Conservation (phyloP, 2,113 vertebrate species). For the Alosa alosa region DNA sequence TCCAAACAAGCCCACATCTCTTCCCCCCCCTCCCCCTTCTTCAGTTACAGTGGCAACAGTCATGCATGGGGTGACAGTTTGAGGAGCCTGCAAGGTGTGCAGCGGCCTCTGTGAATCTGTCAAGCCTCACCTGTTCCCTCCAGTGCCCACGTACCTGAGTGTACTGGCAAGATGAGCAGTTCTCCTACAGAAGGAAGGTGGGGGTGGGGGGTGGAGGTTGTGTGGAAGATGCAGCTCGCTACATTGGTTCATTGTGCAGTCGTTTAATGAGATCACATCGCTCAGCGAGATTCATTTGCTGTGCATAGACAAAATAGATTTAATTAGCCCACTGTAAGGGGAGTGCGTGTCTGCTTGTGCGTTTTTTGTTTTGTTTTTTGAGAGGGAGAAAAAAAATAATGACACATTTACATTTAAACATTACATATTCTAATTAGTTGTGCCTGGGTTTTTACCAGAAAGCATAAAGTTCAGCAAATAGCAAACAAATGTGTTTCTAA, state of each 20-base stretch:
- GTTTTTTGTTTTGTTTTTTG: conserved; percentile 13
- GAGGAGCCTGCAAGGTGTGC: conserved; percentile 38
- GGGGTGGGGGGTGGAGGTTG: neutral
- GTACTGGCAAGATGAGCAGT: conserved; percentile 54
- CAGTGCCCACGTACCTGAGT: conserved; percentile 45
- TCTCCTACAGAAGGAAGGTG: neutral
- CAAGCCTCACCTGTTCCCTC: conserved; percentile 65
- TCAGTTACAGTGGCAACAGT: conserved; percentile 52
- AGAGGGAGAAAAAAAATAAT: conserved; percentile 58
- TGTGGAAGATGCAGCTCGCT: conserved; percentile 28
- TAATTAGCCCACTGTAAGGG: conserved; percentile 65
- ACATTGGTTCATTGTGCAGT: conserved; percentile 47
- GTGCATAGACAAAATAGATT: conserved; percentile 66
- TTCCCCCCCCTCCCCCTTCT: neutral
- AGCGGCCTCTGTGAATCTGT: conserved; percentile 58
- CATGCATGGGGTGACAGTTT: conserved; percentile 56
- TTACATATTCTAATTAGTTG: conserved; percentile 73
- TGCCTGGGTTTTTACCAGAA: conserved; percentile 62
- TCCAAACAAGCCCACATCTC: neutral
- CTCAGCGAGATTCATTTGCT: conserved; percentile 73
- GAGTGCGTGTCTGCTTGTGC: conserved; percentile 48
- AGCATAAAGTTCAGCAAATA: conserved; percentile 71
- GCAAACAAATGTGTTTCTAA: conserved; percentile 75
- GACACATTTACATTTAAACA: conserved; percentile 75
- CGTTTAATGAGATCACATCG: conserved; percentile 72